phyloP scores from a whole-genome alignment of 2,888 invertebrate genomes.

The Pediacus dermestoides region DNA sequence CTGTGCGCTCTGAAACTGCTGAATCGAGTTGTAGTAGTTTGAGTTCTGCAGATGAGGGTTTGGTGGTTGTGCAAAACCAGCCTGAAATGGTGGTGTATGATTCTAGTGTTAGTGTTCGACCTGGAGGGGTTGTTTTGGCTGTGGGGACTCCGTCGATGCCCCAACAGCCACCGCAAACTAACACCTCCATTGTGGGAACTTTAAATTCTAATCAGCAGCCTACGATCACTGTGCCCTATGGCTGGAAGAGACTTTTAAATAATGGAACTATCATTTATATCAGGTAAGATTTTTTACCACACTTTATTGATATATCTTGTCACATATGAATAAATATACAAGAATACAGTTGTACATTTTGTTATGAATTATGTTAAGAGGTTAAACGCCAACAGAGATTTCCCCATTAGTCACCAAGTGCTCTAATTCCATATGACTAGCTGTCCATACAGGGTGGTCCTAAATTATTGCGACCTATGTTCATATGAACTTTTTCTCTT shows the following conservation, averaged over 20 bases:
- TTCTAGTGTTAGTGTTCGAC: conserved; percentile 49
- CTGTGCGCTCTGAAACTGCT: conserved; percentile 58
- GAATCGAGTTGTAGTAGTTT: conserved; percentile 57
- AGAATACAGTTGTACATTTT: too few relatives aligned
- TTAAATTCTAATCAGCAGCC: conserved; percentile 28
- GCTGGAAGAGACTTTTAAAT: conserved; percentile 72
- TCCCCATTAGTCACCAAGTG: too few relatives aligned
- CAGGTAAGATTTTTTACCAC: conserved; percentile 56
- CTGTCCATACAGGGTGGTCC: too few relatives aligned
- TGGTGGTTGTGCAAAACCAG: conserved; percentile 32
- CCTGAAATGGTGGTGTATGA: conserved; percentile 48
- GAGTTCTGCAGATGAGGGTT: conserved; percentile 49
- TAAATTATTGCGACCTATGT: too few relatives aligned
- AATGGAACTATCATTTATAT: conserved; percentile 73
- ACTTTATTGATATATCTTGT: conserved; percentile 1
- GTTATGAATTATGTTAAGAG: too few relatives aligned
- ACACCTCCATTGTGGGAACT: conserved; percentile 33
- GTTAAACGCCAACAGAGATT: too few relatives aligned
- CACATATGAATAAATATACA: neutral
- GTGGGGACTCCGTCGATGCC: conserved; percentile 37
- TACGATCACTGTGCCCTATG: conserved; percentile 61
- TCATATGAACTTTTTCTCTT: too few relatives aligned
- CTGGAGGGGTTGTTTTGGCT: conserved; percentile 40
- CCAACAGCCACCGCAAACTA: conserved; percentile 22
- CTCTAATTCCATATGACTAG: too few relatives aligned